A percentile compares a stretch with the other conserved stretches of the same genome.
Evolutionary conservation across 2,113 vertebrate species (phyloP).

Genomic region (Sapajus apella): DNA sequence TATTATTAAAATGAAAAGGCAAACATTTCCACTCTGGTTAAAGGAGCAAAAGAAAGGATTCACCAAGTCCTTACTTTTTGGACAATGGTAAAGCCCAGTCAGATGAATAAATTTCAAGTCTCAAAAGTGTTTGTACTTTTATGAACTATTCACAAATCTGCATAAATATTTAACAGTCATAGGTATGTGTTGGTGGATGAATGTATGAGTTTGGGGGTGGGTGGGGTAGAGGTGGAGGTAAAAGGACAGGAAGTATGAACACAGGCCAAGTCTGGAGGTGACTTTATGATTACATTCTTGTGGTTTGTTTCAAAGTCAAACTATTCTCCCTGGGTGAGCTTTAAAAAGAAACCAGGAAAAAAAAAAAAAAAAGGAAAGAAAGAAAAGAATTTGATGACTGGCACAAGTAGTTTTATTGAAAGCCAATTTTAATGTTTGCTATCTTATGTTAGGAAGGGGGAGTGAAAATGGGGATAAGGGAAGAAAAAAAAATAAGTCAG

Average conservation of each 20-base stretch:
- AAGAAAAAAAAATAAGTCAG: constrained; percentile 16
- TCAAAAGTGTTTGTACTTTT: constrained; percentile 12
- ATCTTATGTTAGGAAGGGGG: neutral
- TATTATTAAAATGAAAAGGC: neutral
- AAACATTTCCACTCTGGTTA: neutral
- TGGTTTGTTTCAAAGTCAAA: constrained; percentile 90
- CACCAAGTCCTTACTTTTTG: neutral
- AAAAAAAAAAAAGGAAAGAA: neutral
- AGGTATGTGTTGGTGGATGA: constrained; percentile 7
- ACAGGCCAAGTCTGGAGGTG: constrained; percentile 87
- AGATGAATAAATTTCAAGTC: constrained; percentile 41
- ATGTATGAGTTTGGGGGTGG: neutral
- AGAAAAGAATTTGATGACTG: constrained; percentile 72
- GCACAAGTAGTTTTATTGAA: constrained; percentile 72
- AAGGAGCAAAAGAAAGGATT: constrained; percentile 36
- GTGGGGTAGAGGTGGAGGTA: neutral
- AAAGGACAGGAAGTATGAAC: constrained; percentile 65
- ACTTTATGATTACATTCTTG: constrained; percentile 89
- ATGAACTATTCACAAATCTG: constrained; percentile 59
- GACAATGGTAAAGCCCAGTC: neutral
- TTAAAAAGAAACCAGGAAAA: constrained; percentile 38
- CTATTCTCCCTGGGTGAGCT: constrained; percentile 76
- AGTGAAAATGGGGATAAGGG: neutral
- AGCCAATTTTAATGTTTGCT: constrained; percentile 45
- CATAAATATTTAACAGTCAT: constrained; percentile 19